These are phyloP conservation scores for Siderastrea siderea DNA, from an alignment of 92 coral and sea anemone species.

Conservation along the genomic window DNA sequence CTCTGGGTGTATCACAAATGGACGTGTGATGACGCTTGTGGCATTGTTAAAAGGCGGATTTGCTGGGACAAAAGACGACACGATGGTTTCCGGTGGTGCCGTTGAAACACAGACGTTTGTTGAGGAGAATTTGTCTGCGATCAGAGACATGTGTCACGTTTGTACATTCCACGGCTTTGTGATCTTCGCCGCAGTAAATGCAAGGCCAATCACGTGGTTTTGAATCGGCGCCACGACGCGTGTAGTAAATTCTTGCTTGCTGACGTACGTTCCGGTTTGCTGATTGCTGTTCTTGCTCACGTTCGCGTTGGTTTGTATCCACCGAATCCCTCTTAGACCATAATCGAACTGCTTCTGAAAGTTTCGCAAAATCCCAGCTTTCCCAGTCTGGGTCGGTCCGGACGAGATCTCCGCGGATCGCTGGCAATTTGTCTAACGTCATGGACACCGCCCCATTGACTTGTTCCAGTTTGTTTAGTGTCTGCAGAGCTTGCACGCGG, in stretches of 20 bases:
- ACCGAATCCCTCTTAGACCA: slow-evolving; percentile 64
- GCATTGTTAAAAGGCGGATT: slow-evolving; percentile 56
- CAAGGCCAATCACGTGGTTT: slow-evolving; percentile 43
- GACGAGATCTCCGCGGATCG: slow-evolving; percentile 56
- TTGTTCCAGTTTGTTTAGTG: slow-evolving; percentile 60
- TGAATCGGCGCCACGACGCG: slow-evolving; percentile 2
- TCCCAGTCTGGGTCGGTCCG: background rate
- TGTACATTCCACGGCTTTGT: slow-evolving; percentile 56
- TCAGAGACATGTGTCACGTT: slow-evolving; percentile 46
- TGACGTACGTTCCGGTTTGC: background rate
- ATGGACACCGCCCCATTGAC: slow-evolving; percentile 65
- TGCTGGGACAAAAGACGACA: slow-evolving; percentile 53
- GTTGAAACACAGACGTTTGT: slow-evolving; percentile 58
- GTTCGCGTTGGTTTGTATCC: slow-evolving; percentile 29
- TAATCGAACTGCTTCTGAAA: slow-evolving; percentile 25
- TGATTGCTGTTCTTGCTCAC: slow-evolving; percentile 6
- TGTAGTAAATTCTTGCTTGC: slow-evolving; percentile 41
- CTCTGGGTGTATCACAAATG: slow-evolving; percentile 24
- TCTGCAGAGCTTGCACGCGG: slow-evolving; percentile 64
- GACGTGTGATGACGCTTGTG: slow-evolving; percentile 68
- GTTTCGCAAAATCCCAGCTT: too few relatives aligned
- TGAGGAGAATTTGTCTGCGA: slow-evolving; percentile 57
- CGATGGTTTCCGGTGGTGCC: slow-evolving; percentile 51
- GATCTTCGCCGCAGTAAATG: slow-evolving; percentile 58
- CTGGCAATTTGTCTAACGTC: slow-evolving; percentile 65